These are phyloP conservation scores for Olivierus martensii DNA, from an alignment of 1,140 invertebrate genomes.

Conservation along the genomic window DNA sequence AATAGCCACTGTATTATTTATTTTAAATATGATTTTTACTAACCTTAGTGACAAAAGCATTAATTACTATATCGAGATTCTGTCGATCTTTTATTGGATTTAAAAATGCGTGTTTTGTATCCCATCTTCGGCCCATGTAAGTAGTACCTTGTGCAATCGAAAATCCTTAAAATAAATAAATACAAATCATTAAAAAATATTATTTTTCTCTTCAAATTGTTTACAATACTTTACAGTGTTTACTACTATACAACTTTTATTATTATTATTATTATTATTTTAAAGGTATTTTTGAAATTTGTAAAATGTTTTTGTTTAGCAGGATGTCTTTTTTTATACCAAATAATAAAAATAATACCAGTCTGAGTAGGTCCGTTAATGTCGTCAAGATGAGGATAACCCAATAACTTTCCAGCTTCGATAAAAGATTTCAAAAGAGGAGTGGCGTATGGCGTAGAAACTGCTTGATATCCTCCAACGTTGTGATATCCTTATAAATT, in stretches of 20 bases:
- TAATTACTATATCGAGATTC: conserved; percentile 75
- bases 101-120: conserved; percentile 44
- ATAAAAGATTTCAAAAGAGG: conserved; percentile 48
- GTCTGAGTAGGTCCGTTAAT: conserved; percentile 22
- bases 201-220: too few relatives aligned
- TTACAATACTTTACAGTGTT: too few relatives aligned
- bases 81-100: conserved; percentile 42
- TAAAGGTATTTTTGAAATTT: too few relatives aligned
- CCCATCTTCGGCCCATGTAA: conserved; percentile 57
- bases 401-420: conserved; percentile 50
- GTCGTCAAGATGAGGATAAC: conserved; percentile 41
- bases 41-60: conserved; percentile 64
- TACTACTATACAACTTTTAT: too few relatives aligned
- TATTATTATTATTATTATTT: too few relatives aligned
- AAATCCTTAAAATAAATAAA: conserved; percentile 39
- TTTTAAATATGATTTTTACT: too few relatives aligned
- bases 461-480: conserved; percentile 21
- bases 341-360: too few relatives aligned
- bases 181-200: too few relatives aligned
- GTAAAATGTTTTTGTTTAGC: too few relatives aligned
- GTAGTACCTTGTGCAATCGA: conserved; percentile 68
- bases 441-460: conserved; percentile 22
- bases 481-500: conserved; percentile 11
- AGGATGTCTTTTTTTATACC: too few relatives aligned
- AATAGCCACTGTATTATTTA: too few relatives aligned